Base-by-base conservation (phyloP, 2,888 invertebrate species). In the Leptopilina drosophilae region DNA sequence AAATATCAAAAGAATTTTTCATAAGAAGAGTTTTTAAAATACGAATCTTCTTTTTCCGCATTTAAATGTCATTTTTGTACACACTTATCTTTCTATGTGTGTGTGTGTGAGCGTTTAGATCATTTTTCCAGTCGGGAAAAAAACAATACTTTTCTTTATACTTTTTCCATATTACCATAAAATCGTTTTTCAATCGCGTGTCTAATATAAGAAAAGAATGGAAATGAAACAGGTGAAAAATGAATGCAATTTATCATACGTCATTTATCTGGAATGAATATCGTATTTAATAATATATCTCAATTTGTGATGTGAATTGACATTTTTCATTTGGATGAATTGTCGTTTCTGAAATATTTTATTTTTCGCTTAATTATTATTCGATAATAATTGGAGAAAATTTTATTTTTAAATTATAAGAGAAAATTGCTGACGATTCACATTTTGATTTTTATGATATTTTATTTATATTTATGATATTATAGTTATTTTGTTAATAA, bases 201-300 rank as follows among this genome's bases (percentile, higher is more conserved):
- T 56, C 73, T 56, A 73, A 73, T 73, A 33, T 73, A 56, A 73
- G 56, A n/a, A 73, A 73, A 73, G 33, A 73, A 73, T 73, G 56
- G 56, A 53, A 73, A 53, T 73, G 40, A 56, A 73, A 56, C 9
- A 42, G 33, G 9, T 73, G 56, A 73, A 73, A 73, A 73, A 73
- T 56, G 33, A 56, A 56, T 56, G 33, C 73, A 56, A 73, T 73
- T 73, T 73, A 73, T 73, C 73, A 73, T 33, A 56, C 73, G 14
- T 69, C 33, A n/a, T 53, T 49, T 11, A 49, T 56, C 26, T n/a
- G 14, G 14, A 56, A 73, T 33, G n/a, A 33, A 56, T 56, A 56
- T 12, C 12, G 33, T n/a, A 20, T 67, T 67, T 1, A 20, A 12
- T 49, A 33, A 56, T 73, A 56, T 73, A 56, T 73, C 40, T 56